Conservation (phyloP, 2,888 invertebrate genomes). For the Nomada ruficornis region DNA sequence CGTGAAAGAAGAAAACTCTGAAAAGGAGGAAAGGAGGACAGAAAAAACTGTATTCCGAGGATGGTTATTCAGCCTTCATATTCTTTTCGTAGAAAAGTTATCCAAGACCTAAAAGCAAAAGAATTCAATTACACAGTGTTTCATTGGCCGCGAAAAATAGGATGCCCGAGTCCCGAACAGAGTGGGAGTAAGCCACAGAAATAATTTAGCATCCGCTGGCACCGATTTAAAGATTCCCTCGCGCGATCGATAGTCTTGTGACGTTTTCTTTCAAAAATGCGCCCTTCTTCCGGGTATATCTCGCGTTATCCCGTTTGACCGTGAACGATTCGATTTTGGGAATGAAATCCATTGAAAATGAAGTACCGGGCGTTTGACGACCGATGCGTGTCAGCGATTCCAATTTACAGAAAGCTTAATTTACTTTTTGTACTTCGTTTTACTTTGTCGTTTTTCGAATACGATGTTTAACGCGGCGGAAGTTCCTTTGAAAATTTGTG, state of each 20-base stretch:
- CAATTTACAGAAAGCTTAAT: background rate
- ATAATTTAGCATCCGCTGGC: constrained; percentile 42
- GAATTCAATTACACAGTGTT: constrained; percentile 61
- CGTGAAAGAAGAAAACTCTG: no score
- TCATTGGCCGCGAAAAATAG: constrained; percentile 42
- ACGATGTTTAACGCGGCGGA: no score
- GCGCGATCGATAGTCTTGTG: constrained; percentile 36
- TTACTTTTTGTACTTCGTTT: background rate
- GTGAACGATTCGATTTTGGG: background rate
- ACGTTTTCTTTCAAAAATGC: constrained; percentile 7
- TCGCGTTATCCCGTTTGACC: background rate
- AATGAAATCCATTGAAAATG: background rate
- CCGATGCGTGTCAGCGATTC: background rate
- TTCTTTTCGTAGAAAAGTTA: constrained; percentile 8
- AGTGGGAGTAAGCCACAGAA: constrained; percentile 24
- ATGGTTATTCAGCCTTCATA: constrained; percentile 12
- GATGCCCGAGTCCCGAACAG: background rate
- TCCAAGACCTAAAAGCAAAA: constrained; percentile 45
- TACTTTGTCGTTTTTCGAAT: no score
- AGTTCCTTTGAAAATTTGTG: no score
- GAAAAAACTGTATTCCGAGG: background rate
- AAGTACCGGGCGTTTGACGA: no score
- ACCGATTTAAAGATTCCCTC: constrained; percentile 46
- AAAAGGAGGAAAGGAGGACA: no score
- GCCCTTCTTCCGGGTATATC: background rate